phyloP scores from a whole-genome alignment of 1,140 invertebrate genomes.

The Limonius californicus region DNA sequence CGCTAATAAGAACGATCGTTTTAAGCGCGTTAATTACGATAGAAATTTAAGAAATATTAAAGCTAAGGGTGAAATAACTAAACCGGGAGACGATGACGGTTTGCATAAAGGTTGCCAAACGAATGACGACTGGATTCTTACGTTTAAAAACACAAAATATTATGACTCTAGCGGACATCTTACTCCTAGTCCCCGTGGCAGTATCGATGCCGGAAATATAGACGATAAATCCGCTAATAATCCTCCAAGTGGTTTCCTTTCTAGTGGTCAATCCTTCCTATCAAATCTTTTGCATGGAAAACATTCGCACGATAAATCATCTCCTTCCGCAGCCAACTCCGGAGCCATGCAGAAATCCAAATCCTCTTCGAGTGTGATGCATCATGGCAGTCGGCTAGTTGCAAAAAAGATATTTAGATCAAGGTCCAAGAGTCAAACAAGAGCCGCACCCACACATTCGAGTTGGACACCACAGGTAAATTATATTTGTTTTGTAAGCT shows the following conservation, averaged over 20 bases:
- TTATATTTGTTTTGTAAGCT: no score
- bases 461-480: constrained; percentile 76
- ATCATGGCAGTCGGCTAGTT: constrained; percentile 65
- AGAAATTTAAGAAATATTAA: constrained; percentile 79
- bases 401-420: constrained; percentile 79
- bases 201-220: constrained; percentile 52
- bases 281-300: constrained; percentile 62
- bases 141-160: constrained; percentile 44
- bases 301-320: constrained; percentile 46
- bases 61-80: constrained; percentile 69
- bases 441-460: constrained; percentile 51
- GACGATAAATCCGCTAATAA: constrained; percentile 33
- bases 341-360: constrained; percentile 83
- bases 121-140: constrained; percentile 65
- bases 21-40: constrained; percentile 86
- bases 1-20: constrained; percentile 72
- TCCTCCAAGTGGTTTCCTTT: constrained; percentile 51
- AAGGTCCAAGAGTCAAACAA: constrained; percentile 73
- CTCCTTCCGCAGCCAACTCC: constrained; percentile 52
- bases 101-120: constrained; percentile 71
- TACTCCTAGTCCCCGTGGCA: constrained; percentile 50
- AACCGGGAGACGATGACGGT: constrained; percentile 67
- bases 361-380: constrained; percentile 79
- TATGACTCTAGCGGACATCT: constrained; percentile 26
- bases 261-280: constrained; percentile 59